Evolutionary conservation across 2,888 invertebrate species (phyloP), one percentile per base, ranked within the genome.

Genomic region (Scaptomyza cyrtandrae): DNA sequence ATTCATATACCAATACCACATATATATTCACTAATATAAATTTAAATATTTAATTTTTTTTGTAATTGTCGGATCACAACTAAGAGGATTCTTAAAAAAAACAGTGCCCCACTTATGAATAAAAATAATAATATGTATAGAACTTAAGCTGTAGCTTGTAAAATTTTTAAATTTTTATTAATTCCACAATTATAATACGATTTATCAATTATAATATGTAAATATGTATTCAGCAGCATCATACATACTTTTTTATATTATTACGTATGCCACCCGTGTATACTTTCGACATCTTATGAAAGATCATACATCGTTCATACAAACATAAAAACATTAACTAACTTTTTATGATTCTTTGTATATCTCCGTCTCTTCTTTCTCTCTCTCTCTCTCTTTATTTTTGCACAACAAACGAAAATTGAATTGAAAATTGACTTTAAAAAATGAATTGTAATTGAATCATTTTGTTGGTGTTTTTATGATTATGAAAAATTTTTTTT

Each of bases 91-190:
- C 14, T 35, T 35, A 13, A 53, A 10, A 29, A 16, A n/a, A 44
- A 44, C 16, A 31, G 39, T 24, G 64, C 76, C 68, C 46, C 49
- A 49, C 39, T 3, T 37, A 31, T 39, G 39, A 39, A 35, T 14
- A 57, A 43, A 2, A 5, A 43, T 53, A 55, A 50, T 35, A 46
- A 49, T 13, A 39, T 35, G 19, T 50, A 35, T 14, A 83, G 63
- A 45, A 39, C 10, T 35, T 86, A 86, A 86, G 80, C 29, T 10
- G 7, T 65, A 71, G 66, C 13, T 31, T 66, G 63, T 80, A 77
- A 29, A 60, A 55, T 10, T 24, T 24, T 73, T 62, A 19, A 10
- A n/a, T n/a, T 5, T 66, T 73, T 62, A 72, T 62, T 75, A 75
- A 64, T 41, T 39, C 62, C 29, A 41, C 39, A 11, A 50, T 1